phyloP scores from a whole-genome alignment of 1,140 invertebrate species.

The Platorchestia sp. region DNA sequence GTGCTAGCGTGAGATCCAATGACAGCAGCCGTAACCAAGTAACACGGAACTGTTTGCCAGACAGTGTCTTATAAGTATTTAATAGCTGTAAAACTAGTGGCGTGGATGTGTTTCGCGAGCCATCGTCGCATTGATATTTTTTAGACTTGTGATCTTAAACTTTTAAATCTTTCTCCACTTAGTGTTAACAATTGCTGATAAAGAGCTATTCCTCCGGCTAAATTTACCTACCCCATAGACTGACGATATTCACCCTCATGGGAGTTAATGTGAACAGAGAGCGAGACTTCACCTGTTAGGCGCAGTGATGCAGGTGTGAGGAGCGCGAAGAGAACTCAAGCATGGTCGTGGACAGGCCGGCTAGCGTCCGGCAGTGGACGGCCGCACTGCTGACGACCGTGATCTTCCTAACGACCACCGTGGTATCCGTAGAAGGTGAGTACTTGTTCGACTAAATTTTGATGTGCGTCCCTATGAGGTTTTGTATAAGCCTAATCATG shows the following conservation, averaged over 20 bases:
- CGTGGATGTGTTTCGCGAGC: background rate
- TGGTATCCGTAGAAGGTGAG: background rate
- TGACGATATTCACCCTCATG: background rate
- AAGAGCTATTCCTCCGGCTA: background rate
- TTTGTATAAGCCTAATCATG: too few species aligned
- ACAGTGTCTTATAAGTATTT: background rate
- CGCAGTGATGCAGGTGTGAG: background rate
- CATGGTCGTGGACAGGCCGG: background rate
- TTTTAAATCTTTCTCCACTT: background rate
- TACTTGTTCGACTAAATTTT: background rate
- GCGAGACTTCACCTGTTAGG: background rate
- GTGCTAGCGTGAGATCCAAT: background rate
- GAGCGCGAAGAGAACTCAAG: background rate
- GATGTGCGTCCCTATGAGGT: background rate
- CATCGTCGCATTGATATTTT: background rate
- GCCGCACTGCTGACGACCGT: background rate
- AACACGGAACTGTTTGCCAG: background rate
- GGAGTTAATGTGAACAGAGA: background rate
- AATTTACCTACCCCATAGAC: background rate
- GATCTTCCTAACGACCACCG: background rate
- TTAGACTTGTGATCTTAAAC: background rate
- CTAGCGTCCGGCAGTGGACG: background rate
- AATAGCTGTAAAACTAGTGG: background rate
- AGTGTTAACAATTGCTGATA: background rate
- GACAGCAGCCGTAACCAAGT: background rate